Percentiles rank a stretch among this genome's conserved stretches.
phyloP scores from a whole-genome alignment of 2,888 invertebrate genomes.

The Allolobophora icterica region DNA sequence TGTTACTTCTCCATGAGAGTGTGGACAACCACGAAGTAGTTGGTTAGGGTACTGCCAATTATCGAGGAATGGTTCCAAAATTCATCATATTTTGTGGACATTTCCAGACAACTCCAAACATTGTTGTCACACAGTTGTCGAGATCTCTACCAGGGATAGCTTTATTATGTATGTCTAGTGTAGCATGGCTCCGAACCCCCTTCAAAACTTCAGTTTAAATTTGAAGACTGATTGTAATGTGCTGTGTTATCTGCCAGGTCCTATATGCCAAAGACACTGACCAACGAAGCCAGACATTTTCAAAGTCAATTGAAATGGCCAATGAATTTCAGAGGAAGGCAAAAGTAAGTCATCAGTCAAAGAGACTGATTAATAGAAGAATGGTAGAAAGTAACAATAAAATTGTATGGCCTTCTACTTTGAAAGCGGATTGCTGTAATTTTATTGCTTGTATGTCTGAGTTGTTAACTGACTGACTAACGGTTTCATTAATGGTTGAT shows the following conservation, averaged over 20 bases:
- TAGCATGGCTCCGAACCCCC: not conserved
- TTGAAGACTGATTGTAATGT: not conserved
- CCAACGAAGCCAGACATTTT: slow-evolving; percentile 92
- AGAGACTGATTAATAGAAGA: not conserved
- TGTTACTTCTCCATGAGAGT: no score
- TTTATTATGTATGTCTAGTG: no score
- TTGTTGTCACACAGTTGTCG: no score
- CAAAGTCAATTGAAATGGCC: slow-evolving; percentile 86
- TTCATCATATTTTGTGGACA: no score
- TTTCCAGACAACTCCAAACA: no score
- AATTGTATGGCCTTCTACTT: not conserved
- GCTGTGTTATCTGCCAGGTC: slow-evolving; percentile 69
- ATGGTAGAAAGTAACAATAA: not conserved
- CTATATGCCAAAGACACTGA: slow-evolving; percentile 95
- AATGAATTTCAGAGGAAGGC: slow-evolving; percentile 90
- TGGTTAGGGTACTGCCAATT: no score
- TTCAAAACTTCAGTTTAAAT: not conserved
- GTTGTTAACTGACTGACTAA: not conserved
- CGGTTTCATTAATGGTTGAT: no score
- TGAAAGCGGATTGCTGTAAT: not conserved
- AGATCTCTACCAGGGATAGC: no score
- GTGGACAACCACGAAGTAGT: no score
- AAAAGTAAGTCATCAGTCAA: slow-evolving; percentile 73
- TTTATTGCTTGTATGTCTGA: not conserved
- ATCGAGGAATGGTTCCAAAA: no score